phyloP scores from a whole-genome alignment of 2,888 invertebrate species.

The Aphodius granarius region DNA sequence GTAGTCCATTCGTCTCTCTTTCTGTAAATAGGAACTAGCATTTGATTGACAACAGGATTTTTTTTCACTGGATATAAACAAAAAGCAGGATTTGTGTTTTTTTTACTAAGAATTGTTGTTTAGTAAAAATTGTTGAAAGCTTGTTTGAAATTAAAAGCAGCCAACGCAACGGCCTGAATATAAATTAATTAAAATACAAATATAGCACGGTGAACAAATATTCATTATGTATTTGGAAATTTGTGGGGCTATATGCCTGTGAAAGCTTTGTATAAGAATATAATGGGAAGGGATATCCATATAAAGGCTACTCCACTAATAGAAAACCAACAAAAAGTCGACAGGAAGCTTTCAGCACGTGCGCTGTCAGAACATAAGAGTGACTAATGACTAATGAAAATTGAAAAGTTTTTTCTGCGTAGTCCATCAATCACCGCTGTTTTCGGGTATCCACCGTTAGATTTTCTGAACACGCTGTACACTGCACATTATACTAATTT shows the following conservation, averaged over 20 bases:
- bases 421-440: constrained; percentile 19
- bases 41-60: too few species aligned
- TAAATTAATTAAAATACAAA: background rate
- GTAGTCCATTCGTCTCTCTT: too few species aligned
- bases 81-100: too few species aligned
- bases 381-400: constrained; percentile 27
- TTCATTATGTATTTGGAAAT: background rate
- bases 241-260: background rate
- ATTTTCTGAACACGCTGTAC: too few species aligned
- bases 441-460: background rate
- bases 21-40: too few species aligned
- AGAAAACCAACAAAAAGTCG: constrained; percentile 1
- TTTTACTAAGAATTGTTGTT: too few species aligned
- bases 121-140: too few species aligned
- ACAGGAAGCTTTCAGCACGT: background rate
- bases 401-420: constrained; percentile 24
- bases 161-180: too few species aligned
- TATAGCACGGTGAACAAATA: background rate
- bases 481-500: too few species aligned
- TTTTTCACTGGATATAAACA: too few species aligned
- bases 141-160: too few species aligned
- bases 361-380: constrained; percentile 2
- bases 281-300: background rate
- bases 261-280: background rate
- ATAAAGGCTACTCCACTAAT: background rate